Conservation (phyloP, 2,888 invertebrate genomes). For the Drosophila gaucha region DNA sequence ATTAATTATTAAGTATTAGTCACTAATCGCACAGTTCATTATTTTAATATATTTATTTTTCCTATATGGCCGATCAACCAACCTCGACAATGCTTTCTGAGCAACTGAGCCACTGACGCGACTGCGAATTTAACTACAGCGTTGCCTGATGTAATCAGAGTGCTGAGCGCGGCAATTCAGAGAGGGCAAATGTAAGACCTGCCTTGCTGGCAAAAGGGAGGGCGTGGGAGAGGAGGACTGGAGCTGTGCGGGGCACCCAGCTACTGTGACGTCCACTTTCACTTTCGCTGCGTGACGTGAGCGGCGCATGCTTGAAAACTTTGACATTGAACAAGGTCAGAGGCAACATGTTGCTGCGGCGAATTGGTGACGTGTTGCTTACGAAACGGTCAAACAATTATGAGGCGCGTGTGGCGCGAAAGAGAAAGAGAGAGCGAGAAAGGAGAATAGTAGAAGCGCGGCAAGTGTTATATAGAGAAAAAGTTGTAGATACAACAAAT, state of each 20-base stretch:
- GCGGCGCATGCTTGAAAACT: conserved; percentile 54
- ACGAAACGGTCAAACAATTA: conserved; percentile 49
- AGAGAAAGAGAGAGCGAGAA: conserved; percentile 1
- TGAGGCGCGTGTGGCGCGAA: conserved; percentile 28
- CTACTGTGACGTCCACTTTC: conserved; percentile 71
- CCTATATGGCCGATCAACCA: conserved; percentile 37
- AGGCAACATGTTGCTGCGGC: conserved; percentile 59
- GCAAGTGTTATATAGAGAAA: conserved; percentile 30
- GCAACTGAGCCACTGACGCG: conserved; percentile 57
- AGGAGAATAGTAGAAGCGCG: not conserved
- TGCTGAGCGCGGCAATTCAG: conserved; percentile 34
- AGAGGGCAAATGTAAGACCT: conserved; percentile 6
- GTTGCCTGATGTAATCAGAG: conserved; percentile 66
- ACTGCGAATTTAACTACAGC: conserved; percentile 16
- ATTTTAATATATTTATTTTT: not conserved
- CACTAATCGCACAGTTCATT: conserved; percentile 2
- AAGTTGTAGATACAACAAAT: conserved; percentile 43
- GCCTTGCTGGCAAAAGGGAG: not conserved
- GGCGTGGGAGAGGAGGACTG: too few relatives aligned
- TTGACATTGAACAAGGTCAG: conserved; percentile 78
- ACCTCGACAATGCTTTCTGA: conserved; percentile 58
- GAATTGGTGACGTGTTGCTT: conserved; percentile 56
- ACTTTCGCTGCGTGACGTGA: conserved; percentile 54
- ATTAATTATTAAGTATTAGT: conserved; percentile 2
- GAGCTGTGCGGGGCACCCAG: not conserved